Base-by-base conservation (phyloP, 64 coral and sea anemone genomes). In the Stichodactyla helianthus region DNA sequence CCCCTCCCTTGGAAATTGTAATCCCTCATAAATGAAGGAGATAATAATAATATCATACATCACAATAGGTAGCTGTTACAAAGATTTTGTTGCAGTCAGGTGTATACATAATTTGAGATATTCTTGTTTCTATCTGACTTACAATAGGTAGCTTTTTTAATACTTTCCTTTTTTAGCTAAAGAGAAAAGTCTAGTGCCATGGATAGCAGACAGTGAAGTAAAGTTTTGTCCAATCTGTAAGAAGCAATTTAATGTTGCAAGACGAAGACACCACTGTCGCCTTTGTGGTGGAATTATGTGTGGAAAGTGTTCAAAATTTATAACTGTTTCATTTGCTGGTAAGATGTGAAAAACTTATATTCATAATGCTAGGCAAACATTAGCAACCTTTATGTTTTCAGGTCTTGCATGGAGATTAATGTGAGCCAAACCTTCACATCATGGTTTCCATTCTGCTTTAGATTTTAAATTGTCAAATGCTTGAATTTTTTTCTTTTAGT, bases 221-320 rank as follows among this genome's bases (percentile, higher is more conserved):
- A 95, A 99, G 50, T 95, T 93, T 58, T 99, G 97, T 70, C 93
- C 88, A 61, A 79, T 92, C 55, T 99, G 97, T 76, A 95, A 93
- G 52, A 99, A 93, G 64, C 88, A 84, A 27, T 99, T 99, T 51
- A 99, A 92, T 88, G 84, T 99, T 64, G 90, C 97, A 27, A 89
- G 88, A 50, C 92, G 97, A 82, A 88, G 92, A 53, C 97, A 99
- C 77, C 97, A 99, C 86, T 99, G 97, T 31, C 82, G 97, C 6
- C 86, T 99, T 7, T 99, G 97, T 93, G 97, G 97, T 16, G 90
- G 93, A 52, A 94, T 99, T 1, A 99, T 99, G 91, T 99, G 97
- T 83, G 93, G 61, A 60, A 99, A 99, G 53, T 99, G 97, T 50
- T 99, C 97, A 50, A 78, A 77, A 28, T 99, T 86, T 91, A 80